Evolutionary conservation across 2,113 vertebrate genomes (phyloP).

Genomic region (Periophthalmus modestus): DNA sequence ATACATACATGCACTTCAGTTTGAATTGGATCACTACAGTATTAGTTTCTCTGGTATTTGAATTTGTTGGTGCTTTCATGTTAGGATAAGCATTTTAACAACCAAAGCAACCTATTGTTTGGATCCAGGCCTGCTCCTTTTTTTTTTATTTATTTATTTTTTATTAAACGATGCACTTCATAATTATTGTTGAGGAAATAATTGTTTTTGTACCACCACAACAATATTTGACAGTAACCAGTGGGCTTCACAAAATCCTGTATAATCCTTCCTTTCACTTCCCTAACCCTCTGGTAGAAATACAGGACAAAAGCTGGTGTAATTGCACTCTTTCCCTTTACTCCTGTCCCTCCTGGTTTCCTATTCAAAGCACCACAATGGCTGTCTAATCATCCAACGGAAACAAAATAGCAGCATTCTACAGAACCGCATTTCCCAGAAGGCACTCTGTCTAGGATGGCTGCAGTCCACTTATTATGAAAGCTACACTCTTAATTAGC

Average conservation of each 20-base stretch:
- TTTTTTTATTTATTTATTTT: too few relatives aligned
- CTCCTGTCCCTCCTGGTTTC: constrained; percentile 63
- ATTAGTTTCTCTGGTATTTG: constrained; percentile 11
- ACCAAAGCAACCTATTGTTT: constrained; percentile 33
- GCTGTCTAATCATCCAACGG: constrained; percentile 64
- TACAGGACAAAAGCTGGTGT: constrained; percentile 58
- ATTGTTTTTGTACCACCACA: constrained; percentile 48
- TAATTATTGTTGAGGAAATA: constrained; percentile 53
- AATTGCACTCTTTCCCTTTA: constrained; percentile 58
- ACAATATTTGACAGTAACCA: constrained; percentile 52
- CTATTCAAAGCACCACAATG: constrained; percentile 61
- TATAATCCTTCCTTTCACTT: constrained; percentile 55
- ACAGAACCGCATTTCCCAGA: constrained; percentile 36
- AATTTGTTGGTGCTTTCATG: not conserved
- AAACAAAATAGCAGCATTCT: constrained; percentile 49
- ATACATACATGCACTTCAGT: not conserved
- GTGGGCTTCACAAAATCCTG: constrained; percentile 39
- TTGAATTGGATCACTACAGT: not conserved
- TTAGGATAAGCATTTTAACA: constrained; percentile 32
- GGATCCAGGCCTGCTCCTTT: constrained; percentile 21
- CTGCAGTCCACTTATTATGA: constrained; percentile 55
- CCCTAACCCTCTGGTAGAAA: constrained; percentile 55
- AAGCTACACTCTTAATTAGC: constrained; percentile 59
- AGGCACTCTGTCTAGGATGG: constrained; percentile 36
- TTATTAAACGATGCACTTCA: constrained; percentile 57